Evolutionary conservation across 1,140 invertebrate genomes (phyloP), one percentile per base, ranked within the genome.

Genomic region (Drosophila kanapiae): DNA sequence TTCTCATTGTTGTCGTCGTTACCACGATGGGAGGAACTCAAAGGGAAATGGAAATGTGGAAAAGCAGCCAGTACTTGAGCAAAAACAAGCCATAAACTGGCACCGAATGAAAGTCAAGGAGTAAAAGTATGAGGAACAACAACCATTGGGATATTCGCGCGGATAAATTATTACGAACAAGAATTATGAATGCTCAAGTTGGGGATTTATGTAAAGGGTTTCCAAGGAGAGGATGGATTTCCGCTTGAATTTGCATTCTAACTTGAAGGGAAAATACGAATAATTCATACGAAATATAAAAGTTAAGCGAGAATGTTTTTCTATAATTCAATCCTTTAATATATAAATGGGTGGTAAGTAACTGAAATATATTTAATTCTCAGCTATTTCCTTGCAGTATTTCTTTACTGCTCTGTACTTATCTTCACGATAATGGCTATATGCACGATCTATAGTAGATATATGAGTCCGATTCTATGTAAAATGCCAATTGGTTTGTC

Each of bases 401-500:
- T 38, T 10, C 16, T 33, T 0, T 1, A 11, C 29, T 6, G 4
- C 10, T 0, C 18, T 61, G n/a, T 14, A 35, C 13, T 38, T 37
- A 61, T 53, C 23, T 38, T 6, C n/a, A 10, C 48, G 42, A 61
- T 40, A 47, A 33, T 47, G 10, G 27, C 11, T 51, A 38, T 40
- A 23, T 16, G 42, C 37, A 40, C 29, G 18, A 69, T 67, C 18
- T 67, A 35, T 29, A 27, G 6, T 38, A 56, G 23, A 35, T 49
- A 31, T 31, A 79, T 18, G 7, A 63, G 69, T 35, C 49, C 47
- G 51, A 37, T 69, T 59, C 48, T 78, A 78, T 69, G 82, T 78
- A 81, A 84, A 81, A 69, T 86, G 75, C 16, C 83, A 86, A 86
- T 86, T 86, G 82, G 40, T 75, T 67, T 87, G 80, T 53, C 71